Base-by-base conservation (phyloP, 2,888 invertebrate genomes). In the Anodontia alba region DNA sequence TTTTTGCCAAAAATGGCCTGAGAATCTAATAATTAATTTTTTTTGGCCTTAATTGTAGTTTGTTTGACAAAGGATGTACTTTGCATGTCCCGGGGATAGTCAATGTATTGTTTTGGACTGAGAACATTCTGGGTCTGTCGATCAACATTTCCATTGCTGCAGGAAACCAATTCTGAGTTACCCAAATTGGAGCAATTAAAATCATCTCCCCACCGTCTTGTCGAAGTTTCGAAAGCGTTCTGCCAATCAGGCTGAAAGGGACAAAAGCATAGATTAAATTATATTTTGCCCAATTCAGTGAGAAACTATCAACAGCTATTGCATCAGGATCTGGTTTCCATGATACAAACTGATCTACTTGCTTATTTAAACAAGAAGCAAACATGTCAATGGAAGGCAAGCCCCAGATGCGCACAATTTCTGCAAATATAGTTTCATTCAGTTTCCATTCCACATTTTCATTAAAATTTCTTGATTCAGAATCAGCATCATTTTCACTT, bases 121-220 rank as follows among this genome's bases (percentile, higher is more conserved):
- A 20, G 29, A 80, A 33, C 36, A 76, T 68, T 29, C 66, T 20
- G 20, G 75, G 76, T n/a, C n/a, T 15, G 20, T 72, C 69, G 20
- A 46, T 33, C n/a, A 80, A 17, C 12, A 51, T 29, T 36, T 68
- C 49, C 66, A 76, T 74, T 15, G 77, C n/a, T 46, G 23, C 12
- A 29, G 75, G 26, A 54, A 80, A 79, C 85, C 82, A 76, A 17
- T 36, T 38, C 72, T 83, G 76, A 12, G 78, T 83, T 8, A 49
- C 31, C 77, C 81, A 84, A n/a, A 75, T 26, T 29, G 76, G 76
- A 38, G 73, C 73, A 42, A 83, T 71, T 0, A 85, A 57, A 15
- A 83, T 76, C 38, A 70, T 78, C 43, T 20, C 62, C 20, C 78
- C 76, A 36, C 38, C 54, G 73, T 82, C 82, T 46, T 67, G 38